Percentiles rank a stretch among this genome's conserved stretches.
Conservation (phyloP, 2,888 invertebrate species). For the Drosophila parthenogenetica region DNA sequence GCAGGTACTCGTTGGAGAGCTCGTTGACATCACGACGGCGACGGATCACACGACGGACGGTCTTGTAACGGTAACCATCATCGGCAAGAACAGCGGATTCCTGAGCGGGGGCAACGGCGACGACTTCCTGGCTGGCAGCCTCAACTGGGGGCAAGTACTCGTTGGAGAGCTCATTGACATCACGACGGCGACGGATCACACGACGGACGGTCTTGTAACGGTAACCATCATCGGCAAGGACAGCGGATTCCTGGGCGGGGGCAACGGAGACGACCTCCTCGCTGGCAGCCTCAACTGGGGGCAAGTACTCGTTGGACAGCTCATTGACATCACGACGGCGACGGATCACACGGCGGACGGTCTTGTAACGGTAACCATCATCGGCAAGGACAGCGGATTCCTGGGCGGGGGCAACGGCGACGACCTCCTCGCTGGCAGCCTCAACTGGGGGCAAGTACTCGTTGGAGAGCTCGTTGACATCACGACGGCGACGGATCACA, state of each 20-base stretch:
- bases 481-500: conserved; percentile 73
- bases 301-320: conserved; percentile 69
- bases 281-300: conserved; percentile 55
- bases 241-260: conserved; percentile 38
- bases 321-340: conserved; percentile 80
- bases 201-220: conserved; percentile 78
- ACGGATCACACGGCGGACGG: conserved; percentile 63
- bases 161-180: conserved; percentile 47
- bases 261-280: conserved; percentile 2
- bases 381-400: conserved; percentile 48
- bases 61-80: conserved; percentile 77
- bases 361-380: conserved; percentile 69
- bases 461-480: conserved; percentile 62
- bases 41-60: conserved; percentile 65
- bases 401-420: conserved; percentile 23
- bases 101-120: conserved; percentile 53
- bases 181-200: conserved; percentile 71
- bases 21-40: conserved; percentile 76
- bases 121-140: conserved; percentile 54
- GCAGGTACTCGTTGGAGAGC: conserved; percentile 67
- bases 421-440: conserved; percentile 24
- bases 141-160: conserved; percentile 61
- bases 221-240: conserved; percentile 69
- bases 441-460: conserved; percentile 57
- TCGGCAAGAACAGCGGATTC: conserved; percentile 44